Evolutionary conservation across 2,113 vertebrate genomes (phyloP).

Genomic region (Oryzias javanicus): DNA sequence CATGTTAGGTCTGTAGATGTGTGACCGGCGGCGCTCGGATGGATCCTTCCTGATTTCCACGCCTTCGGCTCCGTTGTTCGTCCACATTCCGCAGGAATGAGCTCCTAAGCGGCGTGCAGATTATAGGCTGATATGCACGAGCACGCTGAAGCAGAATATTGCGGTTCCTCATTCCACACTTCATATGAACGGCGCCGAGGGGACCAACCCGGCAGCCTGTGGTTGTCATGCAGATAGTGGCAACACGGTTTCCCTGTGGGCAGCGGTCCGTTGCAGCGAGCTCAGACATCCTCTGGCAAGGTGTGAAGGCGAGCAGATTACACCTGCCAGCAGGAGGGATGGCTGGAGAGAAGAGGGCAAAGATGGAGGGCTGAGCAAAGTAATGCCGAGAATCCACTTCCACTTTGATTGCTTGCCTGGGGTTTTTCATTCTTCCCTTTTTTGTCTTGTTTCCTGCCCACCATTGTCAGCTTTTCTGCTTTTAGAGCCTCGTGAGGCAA

Average conservation of each 20-base stretch:
- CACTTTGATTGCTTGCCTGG: slow-evolving; percentile 51
- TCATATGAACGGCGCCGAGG: slow-evolving; percentile 32
- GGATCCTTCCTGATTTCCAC: slow-evolving; percentile 29
- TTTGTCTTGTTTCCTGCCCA: slow-evolving; percentile 2
- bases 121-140: slow-evolving; percentile 48
- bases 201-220: slow-evolving; percentile 28
- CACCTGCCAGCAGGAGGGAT: slow-evolving; percentile 65
- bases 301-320: slow-evolving; percentile 73
- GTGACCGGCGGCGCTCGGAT: slow-evolving; percentile 33
- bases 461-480: slow-evolving; percentile 44
- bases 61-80: slow-evolving; percentile 14
- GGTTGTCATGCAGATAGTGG: slow-evolving; percentile 46
- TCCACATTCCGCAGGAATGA: slow-evolving; percentile 38
- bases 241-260: slow-evolving; percentile 30
- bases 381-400: slow-evolving; percentile 53
- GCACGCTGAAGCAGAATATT: slow-evolving; percentile 31
- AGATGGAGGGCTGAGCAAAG: slow-evolving; percentile 40
- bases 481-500: slow-evolving; percentile 27
- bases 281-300: slow-evolving; percentile 55
- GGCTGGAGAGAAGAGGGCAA: slow-evolving; percentile 31
- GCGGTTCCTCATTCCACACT: slow-evolving; percentile 14
- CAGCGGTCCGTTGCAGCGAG: slow-evolving; percentile 40
- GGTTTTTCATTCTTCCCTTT: slow-evolving; percentile 33
- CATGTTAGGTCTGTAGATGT: slow-evolving; percentile 33
- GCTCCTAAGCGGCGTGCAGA: slow-evolving; percentile 50